These are phyloP conservation scores for Melikaiella ostensackeni DNA, from an alignment of 2,888 invertebrate species.

Conservation along the genomic window DNA sequence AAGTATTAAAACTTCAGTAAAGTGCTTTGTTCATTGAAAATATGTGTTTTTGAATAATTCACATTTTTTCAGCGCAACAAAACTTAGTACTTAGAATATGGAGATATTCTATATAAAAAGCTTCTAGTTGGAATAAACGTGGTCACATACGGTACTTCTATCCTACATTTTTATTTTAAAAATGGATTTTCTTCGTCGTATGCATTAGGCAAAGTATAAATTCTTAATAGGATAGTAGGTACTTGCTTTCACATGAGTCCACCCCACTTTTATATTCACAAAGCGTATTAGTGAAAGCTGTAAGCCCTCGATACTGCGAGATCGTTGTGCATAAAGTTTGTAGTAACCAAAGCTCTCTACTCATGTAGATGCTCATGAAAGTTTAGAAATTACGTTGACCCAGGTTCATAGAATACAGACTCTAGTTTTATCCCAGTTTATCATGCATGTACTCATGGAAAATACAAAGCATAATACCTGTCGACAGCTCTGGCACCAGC, in stretches of 20 bases:
- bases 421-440: slow-evolving; percentile 19
- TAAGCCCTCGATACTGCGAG: slow-evolving; percentile 54
- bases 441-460: slow-evolving; percentile 14
- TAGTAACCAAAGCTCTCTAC: neutral
- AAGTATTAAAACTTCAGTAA: no score
- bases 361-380: neutral
- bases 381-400: slow-evolving; percentile 8
- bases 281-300: slow-evolving; percentile 60
- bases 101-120: no score
- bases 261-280: slow-evolving; percentile 57
- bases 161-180: neutral
- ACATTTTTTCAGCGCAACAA: no score
- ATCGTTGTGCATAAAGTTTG: neutral
- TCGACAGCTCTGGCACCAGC: neutral
- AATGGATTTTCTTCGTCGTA: neutral
- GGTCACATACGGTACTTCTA: no score
- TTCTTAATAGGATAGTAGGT: slow-evolving; percentile 40
- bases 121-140: no score
- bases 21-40: no score
- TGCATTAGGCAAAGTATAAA: neutral
- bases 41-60: no score
- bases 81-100: no score
- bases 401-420: neutral
- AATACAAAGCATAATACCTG: slow-evolving; percentile 23
- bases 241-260: slow-evolving; percentile 49